Evolutionary conservation across 2,888 invertebrate genomes (phyloP), one percentile per base, ranked within the genome.

Genomic region (Temnothorax rugatulus): DNA sequence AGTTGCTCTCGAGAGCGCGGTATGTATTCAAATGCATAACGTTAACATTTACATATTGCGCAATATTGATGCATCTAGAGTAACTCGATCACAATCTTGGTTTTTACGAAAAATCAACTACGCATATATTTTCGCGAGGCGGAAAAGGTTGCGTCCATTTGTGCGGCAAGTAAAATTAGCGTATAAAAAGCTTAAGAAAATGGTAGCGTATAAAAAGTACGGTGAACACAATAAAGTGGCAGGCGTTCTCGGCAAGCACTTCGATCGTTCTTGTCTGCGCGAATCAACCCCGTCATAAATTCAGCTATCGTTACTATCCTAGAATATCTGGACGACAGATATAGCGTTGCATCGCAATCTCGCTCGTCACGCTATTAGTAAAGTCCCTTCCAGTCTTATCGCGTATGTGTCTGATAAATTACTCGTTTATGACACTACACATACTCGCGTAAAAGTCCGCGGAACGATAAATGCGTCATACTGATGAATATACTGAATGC

Each of bases 11-110:
- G 15, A 66, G 54, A 68, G 29, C 25, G 7, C n/a, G n/a, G 8
- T 13, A 77, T 57, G n/a, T 77, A 41, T n/a, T 66, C 66, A 41
- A 47, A 77, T n/a, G n/a, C 41, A 50, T 41, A 66, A 66, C 38
- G 18, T 68, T 64, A 64, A 21, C 25, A 77, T 77, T 68, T 77
- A 66, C 66, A 77, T 66, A 68, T 77, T 77, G 41, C 54, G 29
- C 29, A 34, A 50, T 50, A 47, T 34, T 47, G 47, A 34, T 47
- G 75, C 61, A 75, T 76, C 52, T 68, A 47, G 66, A 29, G 47
- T 68, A 29, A 57, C 29, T 68, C 21, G 68, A 29, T n/a, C 41
- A 29, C 29, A 54, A 61, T 77, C 11, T 66, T 21, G 7, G 1
- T 41, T 77, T 52, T 41, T 9, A 41, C n/a, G 41, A 29, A 41